phyloP scores from a whole-genome alignment of 2,113 vertebrate species.

The Gorsachius goisagi region DNA sequence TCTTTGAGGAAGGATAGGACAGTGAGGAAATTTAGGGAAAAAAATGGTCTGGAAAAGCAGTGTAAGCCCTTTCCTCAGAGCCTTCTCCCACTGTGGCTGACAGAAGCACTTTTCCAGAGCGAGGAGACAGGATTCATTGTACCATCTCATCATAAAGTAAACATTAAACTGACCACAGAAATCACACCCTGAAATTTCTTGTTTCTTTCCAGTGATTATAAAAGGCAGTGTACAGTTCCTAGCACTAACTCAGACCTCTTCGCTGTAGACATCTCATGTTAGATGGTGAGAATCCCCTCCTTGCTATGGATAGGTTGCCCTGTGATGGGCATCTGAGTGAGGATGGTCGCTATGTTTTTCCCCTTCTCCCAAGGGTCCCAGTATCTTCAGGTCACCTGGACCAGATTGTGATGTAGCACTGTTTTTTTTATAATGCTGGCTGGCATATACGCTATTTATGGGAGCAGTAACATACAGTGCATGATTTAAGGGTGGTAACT shows the following conservation, averaged over 20 bases:
- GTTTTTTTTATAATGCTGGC: neutral
- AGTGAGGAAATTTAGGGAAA: neutral
- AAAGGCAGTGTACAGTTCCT: neutral
- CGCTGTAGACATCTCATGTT: neutral
- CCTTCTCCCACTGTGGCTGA: neutral
- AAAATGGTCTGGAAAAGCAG: neutral
- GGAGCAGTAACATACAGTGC: neutral
- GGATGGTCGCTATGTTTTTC: neutral
- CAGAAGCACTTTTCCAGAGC: neutral
- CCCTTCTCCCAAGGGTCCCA: neutral
- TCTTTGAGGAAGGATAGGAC: neutral
- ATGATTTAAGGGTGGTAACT: conserved; percentile 15
- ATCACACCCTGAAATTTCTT: neutral
- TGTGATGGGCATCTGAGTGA: neutral
- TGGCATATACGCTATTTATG: neutral
- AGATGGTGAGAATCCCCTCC: neutral
- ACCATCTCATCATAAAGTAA: neutral
- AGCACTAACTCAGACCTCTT: neutral
- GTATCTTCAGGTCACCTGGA: neutral
- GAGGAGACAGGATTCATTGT: neutral
- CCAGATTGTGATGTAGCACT: neutral
- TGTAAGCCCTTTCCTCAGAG: neutral
- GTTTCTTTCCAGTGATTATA: neutral
- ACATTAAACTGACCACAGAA: neutral
- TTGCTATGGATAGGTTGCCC: accelerated